A percentile compares a stretch with the other conserved stretches of the same genome.
Evolutionary conservation across 2,113 vertebrate genomes (phyloP).

Genomic region (Panurus biarmicus): DNA sequence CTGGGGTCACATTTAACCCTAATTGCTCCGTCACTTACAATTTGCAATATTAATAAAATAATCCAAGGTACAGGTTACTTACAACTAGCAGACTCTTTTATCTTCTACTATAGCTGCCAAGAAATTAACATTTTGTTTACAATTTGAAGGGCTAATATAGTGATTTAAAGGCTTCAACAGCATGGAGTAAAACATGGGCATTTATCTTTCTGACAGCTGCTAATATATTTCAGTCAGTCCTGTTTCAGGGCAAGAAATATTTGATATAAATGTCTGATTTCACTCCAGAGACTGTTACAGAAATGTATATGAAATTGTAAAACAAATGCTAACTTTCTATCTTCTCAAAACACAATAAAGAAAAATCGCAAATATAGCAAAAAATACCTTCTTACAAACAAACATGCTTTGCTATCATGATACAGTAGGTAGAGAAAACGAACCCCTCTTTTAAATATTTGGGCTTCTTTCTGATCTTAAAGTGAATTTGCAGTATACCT

Average conservation of each 20-base stretch:
- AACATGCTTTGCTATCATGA: not conserved
- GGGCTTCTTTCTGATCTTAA: not conserved
- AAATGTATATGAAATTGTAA: not conserved
- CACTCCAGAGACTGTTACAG: not conserved
- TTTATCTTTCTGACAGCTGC: not conserved
- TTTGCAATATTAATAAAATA: slow-evolving; percentile 8
- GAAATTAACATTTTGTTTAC: not conserved
- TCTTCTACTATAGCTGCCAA: not conserved
- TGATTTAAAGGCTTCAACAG: not conserved
- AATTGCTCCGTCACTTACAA: not conserved
- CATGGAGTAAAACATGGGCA: not conserved
- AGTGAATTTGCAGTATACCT: not conserved
- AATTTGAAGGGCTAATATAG: not conserved
- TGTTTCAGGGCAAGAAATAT: not conserved
- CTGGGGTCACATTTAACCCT: not conserved
- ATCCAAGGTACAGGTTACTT: not conserved
- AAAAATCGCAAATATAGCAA: not conserved
- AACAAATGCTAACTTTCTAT: not conserved
- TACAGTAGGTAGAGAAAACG: not conserved
- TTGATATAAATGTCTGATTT: not conserved
- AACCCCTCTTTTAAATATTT: not conserved
- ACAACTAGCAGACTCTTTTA: not conserved
- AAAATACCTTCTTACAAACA: not conserved
- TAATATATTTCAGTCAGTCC: not conserved
- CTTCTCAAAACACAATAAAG: not conserved